Conservation (phyloP, 2,113 vertebrate species). For the Nesoenas mayeri region DNA sequence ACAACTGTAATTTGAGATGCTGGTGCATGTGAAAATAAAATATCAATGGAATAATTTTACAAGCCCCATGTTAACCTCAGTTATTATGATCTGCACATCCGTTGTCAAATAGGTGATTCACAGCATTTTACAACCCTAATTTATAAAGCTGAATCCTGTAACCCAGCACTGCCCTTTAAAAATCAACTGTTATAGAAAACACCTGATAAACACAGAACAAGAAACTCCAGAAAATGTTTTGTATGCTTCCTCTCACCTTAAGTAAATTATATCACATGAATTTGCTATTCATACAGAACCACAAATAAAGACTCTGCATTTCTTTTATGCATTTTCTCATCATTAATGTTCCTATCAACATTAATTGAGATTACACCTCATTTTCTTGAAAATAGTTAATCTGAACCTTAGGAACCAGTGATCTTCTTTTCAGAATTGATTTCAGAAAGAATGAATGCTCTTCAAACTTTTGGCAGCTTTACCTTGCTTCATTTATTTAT, state of each 20-base stretch:
- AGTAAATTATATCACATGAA: background rate
- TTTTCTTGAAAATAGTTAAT: slow-evolving; percentile 8
- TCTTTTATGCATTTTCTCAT: background rate
- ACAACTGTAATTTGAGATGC: background rate
- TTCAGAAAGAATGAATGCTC: slow-evolving; percentile 48
- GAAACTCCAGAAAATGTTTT: background rate
- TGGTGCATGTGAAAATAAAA: background rate
- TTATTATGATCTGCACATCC: background rate
- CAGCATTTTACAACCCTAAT: background rate
- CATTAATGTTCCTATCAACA: background rate
- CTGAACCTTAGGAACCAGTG: background rate
- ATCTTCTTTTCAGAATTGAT: background rate
- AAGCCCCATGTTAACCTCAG: background rate
- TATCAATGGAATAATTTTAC: background rate
- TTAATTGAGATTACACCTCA: background rate
- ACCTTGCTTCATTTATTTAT: slow-evolving; percentile 9
- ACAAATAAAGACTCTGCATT: background rate
- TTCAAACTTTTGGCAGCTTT: slow-evolving; percentile 56
- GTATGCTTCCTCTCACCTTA: background rate
- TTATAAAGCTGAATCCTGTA: background rate
- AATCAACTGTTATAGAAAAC: background rate
- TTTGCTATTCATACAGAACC: background rate
- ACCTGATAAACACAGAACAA: background rate
- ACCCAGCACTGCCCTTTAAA: background rate
- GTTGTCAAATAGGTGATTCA: background rate